Percentiles rank a stretch among this genome's conserved stretches.
These are phyloP conservation scores for Mystacornis crossleyi DNA, from an alignment of 2,113 vertebrate species.

Conservation along the genomic window DNA sequence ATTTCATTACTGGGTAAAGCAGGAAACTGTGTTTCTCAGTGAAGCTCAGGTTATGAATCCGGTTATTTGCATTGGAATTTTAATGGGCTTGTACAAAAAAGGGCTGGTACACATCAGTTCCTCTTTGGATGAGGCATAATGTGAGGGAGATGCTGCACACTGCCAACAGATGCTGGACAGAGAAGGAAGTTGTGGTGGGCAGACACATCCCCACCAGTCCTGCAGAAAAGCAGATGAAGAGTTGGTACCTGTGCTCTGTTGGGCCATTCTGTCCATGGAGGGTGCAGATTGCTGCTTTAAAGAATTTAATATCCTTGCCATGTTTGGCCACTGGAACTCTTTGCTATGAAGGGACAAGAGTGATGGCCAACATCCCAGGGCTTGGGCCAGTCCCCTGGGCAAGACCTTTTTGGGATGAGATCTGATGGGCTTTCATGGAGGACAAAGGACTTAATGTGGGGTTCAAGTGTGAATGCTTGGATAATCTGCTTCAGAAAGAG, in stretches of 20 bases:
- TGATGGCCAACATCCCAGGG: not conserved
- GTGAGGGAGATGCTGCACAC: not conserved
- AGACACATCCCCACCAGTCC: not conserved
- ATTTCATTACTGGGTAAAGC: constrained; percentile 62
- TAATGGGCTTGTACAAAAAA: constrained; percentile 62
- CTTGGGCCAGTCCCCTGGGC: not conserved
- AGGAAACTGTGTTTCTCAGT: constrained; percentile 70
- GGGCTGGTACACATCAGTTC: constrained; percentile 28
- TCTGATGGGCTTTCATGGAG: not conserved
- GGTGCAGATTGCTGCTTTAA: not conserved
- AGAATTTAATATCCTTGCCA: not conserved
- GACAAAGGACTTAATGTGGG: not conserved
- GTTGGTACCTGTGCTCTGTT: not conserved
- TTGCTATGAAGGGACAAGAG: not conserved
- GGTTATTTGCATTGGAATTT: constrained; percentile 69
- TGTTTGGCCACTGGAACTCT: not conserved
- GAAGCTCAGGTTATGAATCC: constrained; percentile 63
- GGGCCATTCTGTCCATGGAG: not conserved
- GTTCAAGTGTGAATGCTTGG: not conserved
- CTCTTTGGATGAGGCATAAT: constrained; percentile 13
- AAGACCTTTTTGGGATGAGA: not conserved
- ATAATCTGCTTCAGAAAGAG: not conserved
- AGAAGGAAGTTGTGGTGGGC: not conserved
- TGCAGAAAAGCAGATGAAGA: not conserved
- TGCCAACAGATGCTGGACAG: not conserved